A percentile compares a stretch with the other conserved stretches of the same genome.
Evolutionary conservation across 2,888 invertebrate species (phyloP).

Genomic region (Xiphydria camelus): DNA sequence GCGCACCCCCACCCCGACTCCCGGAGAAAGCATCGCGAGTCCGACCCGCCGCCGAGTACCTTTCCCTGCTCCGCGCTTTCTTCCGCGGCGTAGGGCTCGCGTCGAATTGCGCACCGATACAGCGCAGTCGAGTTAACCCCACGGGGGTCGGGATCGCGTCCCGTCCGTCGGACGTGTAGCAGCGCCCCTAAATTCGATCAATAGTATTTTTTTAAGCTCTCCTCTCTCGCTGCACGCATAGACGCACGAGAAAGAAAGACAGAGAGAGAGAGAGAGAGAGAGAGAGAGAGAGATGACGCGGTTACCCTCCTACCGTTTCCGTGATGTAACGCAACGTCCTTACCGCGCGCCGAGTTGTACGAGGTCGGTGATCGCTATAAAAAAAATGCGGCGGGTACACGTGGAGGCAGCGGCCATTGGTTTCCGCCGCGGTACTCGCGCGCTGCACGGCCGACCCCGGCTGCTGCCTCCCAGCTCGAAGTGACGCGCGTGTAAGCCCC

Average conservation of each 20-base stretch:
- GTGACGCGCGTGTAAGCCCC: conserved; percentile 44
- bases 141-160: conserved; percentile 32
- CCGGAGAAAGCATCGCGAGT: too few relatives aligned
- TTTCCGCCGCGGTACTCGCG: conserved; percentile 33
- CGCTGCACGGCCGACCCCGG: conserved; percentile 33
- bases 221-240: not conserved
- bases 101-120: conserved; percentile 32
- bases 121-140: conserved; percentile 39
- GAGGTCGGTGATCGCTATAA: conserved; percentile 67
- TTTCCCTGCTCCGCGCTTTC: not conserved
- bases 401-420: conserved; percentile 52
- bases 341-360: conserved; percentile 65
- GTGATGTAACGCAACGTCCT: conserved; percentile 57
- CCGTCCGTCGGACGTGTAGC: conserved; percentile 24
- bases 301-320: conserved; percentile 33
- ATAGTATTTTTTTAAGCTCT: conserved; percentile 31
- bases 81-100: conserved; percentile 6
- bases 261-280: too few relatives aligned
- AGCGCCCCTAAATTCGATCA: conserved; percentile 39
- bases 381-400: conserved; percentile 57
- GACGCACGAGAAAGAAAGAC: too few relatives aligned
- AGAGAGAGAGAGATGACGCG: too few relatives aligned
- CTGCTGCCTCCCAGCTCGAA: conserved; percentile 40
- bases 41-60: too few relatives aligned
- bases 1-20: too few relatives aligned